Percentiles rank a stretch among this genome's conserved stretches.
Evolutionary conservation across 2,113 vertebrate species (phyloP).

Genomic region (Rhodinocichla rosea): DNA sequence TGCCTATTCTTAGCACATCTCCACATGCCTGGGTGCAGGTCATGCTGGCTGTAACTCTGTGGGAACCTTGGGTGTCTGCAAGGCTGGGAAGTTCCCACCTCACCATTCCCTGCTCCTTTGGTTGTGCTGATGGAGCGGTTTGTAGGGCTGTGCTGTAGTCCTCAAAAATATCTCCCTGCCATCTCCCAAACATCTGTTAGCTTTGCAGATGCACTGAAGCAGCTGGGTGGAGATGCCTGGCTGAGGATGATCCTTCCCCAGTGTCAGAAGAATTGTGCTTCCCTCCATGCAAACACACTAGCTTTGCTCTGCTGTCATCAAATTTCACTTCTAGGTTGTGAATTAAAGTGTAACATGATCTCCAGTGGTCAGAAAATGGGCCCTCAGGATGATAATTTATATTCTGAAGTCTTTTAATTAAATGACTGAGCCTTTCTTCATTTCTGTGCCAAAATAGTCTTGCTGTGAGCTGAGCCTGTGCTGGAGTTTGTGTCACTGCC

Average conservation of each 20-base stretch:
- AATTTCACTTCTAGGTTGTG: constrained; percentile 40
- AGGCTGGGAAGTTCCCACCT: not conserved
- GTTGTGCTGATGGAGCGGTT: not conserved
- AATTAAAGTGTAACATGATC: constrained; percentile 41
- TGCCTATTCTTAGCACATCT: not conserved
- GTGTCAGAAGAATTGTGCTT: not conserved
- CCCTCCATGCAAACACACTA: not conserved
- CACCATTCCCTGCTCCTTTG: not conserved
- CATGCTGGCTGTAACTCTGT: not conserved
- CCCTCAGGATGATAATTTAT: constrained; percentile 27
- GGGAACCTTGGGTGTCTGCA: not conserved
- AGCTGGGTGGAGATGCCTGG: constrained; percentile 19
- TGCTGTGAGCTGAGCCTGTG: not conserved
- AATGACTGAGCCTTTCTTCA: not conserved
- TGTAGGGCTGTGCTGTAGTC: not conserved
- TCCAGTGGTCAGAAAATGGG: constrained; percentile 29
- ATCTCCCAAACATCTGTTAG: not conserved
- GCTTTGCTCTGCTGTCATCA: constrained; percentile 23
- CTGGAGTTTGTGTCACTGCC: not conserved
- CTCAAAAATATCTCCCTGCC: not conserved
- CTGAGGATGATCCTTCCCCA: not conserved
- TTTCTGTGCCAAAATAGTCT: not conserved
- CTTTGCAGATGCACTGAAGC: not conserved
- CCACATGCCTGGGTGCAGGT: not conserved
- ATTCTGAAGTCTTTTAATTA: constrained; percentile 46